A percentile compares a stretch with the other conserved stretches of the same genome.
Conservation (phyloP, 2,797 vertebrate genomes). For the Lophotriccus pileatus region DNA sequence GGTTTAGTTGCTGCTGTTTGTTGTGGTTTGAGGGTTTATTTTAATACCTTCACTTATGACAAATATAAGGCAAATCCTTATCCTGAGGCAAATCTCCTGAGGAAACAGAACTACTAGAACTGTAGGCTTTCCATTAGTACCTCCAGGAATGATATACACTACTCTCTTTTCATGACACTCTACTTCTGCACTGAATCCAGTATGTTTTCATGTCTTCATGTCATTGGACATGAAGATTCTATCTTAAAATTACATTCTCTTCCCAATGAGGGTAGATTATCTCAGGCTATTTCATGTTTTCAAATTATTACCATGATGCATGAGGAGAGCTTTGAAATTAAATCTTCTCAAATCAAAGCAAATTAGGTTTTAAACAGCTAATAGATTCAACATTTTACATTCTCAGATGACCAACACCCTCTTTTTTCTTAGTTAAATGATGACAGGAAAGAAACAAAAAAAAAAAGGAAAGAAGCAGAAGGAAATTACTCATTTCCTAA, state of each 20-base stretch:
- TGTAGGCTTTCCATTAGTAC: neutral
- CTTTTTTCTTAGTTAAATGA: neutral
- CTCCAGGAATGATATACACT: neutral
- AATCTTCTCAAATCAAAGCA: neutral
- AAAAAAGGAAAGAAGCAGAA: neutral
- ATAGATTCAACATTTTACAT: neutral
- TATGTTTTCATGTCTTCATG: neutral
- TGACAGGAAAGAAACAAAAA: neutral
- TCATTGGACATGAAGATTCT: neutral
- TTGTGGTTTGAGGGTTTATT: neutral
- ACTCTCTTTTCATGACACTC: neutral
- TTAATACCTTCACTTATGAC: neutral
- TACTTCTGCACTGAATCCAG: neutral
- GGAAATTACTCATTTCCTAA: conserved; percentile 48
- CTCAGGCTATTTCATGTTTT: neutral
- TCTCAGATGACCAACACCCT: neutral
- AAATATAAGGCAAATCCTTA: neutral
- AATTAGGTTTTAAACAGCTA: neutral
- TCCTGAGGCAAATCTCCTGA: neutral
- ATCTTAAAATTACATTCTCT: neutral
- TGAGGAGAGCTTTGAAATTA: neutral
- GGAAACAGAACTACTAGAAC: neutral
- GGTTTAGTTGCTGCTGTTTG: neutral
- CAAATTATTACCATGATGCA: neutral
- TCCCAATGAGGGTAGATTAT: neutral